Percentiles rank a stretch among this genome's conserved stretches.
Evolutionary conservation across 2,888 invertebrate species (phyloP).

Genomic region (Papilio gigon): DNA sequence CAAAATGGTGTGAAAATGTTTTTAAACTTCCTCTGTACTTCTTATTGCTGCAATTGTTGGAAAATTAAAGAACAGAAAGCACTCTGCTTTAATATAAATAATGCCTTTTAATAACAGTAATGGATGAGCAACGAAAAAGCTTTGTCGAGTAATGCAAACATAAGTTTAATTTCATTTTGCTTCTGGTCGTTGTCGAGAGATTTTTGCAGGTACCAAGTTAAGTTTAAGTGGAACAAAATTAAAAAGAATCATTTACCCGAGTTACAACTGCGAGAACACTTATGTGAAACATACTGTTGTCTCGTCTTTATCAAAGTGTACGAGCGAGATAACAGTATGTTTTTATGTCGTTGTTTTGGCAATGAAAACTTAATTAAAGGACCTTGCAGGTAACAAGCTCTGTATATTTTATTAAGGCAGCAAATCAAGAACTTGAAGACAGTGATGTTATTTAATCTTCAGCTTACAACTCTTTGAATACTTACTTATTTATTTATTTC

Average conservation of each 20-base stretch:
- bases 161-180: slow-evolving; percentile 33
- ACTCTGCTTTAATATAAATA: slow-evolving; percentile 16
- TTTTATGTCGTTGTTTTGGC: no score
- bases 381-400: no score
- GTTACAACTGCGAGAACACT: neutral
- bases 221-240: slow-evolving; percentile 8
- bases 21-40: neutral
- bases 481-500: no score
- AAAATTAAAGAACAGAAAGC: slow-evolving; percentile 20
- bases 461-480: no score
- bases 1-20: neutral
- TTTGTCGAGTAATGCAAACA: slow-evolving; percentile 33
- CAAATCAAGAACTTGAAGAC: no score
- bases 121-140: slow-evolving; percentile 32
- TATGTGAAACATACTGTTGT: no score
- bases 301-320: no score
- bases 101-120: slow-evolving; percentile 31
- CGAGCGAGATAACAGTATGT: no score
- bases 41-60: slow-evolving; percentile 2
- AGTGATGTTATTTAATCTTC: no score
- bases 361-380: no score
- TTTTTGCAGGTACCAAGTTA: slow-evolving; percentile 28
- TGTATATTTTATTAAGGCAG: no score
- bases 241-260: neutral
- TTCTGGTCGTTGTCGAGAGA: slow-evolving; percentile 7